phyloP scores from a whole-genome alignment of 2,888 invertebrate species.

The Nephrocerus scutellatus region DNA sequence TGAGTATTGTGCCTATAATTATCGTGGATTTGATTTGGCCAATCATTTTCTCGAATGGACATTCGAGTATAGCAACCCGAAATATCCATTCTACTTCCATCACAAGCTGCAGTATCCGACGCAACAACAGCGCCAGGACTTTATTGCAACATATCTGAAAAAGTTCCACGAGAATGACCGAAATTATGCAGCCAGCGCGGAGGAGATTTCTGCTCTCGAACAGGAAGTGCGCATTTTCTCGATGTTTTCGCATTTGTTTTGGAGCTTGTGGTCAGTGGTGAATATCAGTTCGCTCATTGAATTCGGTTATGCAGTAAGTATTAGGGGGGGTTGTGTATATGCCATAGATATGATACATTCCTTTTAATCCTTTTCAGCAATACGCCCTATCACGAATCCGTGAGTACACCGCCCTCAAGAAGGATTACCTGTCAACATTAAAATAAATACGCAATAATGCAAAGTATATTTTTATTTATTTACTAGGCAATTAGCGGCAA shows the following conservation, averaged over 20 bases:
- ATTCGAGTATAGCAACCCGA: slow-evolving; percentile 75
- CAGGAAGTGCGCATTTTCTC: slow-evolving; percentile 77
- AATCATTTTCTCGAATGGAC: slow-evolving; percentile 93
- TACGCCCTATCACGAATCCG: slow-evolving; percentile 39
- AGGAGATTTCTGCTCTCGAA: slow-evolving; percentile 58
- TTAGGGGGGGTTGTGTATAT: background rate
- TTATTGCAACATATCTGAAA: slow-evolving; percentile 40
- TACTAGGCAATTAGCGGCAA: no score
- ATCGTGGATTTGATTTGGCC: slow-evolving; percentile 86
- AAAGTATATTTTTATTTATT: no score
- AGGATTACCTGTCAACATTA: no score
- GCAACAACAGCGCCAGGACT: slow-evolving; percentile 55
- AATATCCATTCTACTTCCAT: slow-evolving; percentile 71
- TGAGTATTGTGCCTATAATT: slow-evolving; percentile 93
- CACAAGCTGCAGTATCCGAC: slow-evolving; percentile 64
- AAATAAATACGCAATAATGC: no score
- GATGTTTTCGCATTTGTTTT: slow-evolving; percentile 84
- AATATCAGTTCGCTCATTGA: slow-evolving; percentile 84
- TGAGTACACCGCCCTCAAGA: no score
- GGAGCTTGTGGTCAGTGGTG: slow-evolving; percentile 88
- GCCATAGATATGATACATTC: background rate
- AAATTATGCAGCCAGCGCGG: slow-evolving; percentile 46
- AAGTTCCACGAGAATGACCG: slow-evolving; percentile 34
- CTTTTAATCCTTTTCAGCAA: slow-evolving; percentile 28
- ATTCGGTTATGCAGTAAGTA: slow-evolving; percentile 87